Percentiles rank a stretch among this genome's conserved stretches.
These are phyloP conservation scores for Capromys pilorides DNA, from an alignment of 2,797 vertebrate species.

Conservation along the genomic window DNA sequence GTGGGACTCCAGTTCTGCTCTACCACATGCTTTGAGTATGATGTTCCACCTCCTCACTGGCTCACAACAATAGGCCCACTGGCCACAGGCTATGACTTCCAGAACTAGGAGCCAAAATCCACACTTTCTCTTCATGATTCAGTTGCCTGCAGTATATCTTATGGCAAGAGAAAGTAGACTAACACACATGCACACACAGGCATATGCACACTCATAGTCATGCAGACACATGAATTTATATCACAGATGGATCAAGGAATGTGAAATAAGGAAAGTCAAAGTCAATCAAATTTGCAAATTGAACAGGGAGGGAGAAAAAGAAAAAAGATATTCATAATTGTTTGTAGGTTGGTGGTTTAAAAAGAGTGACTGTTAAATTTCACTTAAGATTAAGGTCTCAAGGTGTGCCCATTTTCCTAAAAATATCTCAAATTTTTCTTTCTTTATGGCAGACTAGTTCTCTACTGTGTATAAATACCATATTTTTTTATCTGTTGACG, in stretches of 20 bases:
- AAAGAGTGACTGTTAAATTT: neutral
- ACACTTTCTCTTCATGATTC: neutral
- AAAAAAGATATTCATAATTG: neutral
- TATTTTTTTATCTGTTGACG: neutral
- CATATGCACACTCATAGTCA: rapidly evolving
- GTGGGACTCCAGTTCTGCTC: neutral
- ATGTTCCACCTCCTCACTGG: neutral
- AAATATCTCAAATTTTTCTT: neutral
- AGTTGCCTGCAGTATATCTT: neutral
- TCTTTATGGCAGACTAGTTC: neutral
- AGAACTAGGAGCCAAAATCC: neutral
- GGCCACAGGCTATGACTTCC: neutral
- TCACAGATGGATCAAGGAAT: too few relatives aligned
- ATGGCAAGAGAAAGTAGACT: neutral
- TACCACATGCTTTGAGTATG: neutral
- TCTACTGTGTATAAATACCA: neutral
- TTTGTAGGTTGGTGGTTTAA: neutral
- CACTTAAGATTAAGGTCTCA: neutral
- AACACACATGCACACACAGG: neutral
- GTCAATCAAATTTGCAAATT: neutral
- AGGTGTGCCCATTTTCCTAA: neutral
- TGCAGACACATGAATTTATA: neutral
- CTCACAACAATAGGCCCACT: neutral
- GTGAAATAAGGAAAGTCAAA: neutral
- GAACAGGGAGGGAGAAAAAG: neutral